Conservation (phyloP, 1,140 invertebrate species). For the Bombyx mandarina region DNA sequence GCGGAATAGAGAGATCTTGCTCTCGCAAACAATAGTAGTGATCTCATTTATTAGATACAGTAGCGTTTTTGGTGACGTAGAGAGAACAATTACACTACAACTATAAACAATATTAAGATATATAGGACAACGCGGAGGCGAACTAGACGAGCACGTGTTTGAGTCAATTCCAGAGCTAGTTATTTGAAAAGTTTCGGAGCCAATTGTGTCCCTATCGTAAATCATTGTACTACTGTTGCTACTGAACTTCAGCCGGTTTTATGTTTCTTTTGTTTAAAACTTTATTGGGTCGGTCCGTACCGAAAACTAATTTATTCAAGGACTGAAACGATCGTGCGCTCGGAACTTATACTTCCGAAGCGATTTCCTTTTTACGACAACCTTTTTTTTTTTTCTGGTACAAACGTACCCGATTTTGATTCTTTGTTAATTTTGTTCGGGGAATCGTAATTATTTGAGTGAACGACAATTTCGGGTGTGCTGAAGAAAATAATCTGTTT, state of each 20-base stretch:
- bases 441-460: no score
- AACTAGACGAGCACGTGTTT: constrained; percentile 34
- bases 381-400: constrained; percentile 7
- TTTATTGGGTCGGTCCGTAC: constrained; percentile 58
- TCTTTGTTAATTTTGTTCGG: no score
- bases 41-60: no score
- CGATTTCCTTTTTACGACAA: no score
- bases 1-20: no score
- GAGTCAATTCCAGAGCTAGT: constrained; percentile 45
- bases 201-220: constrained; percentile 57
- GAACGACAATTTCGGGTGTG: no score
- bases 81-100: no score
- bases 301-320: constrained; percentile 69
- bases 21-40: no score
- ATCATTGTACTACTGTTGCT: constrained; percentile 58
- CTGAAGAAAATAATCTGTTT: neutral
- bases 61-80: no score
- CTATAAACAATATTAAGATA: no score
- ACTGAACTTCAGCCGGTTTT: constrained; percentile 54
- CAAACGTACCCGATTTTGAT: constrained; percentile 1
- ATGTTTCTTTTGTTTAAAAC: constrained; percentile 70
- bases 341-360: constrained; percentile 41
- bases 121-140: no score
- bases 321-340: constrained; percentile 29
- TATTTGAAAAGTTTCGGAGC: constrained; percentile 53